Base-by-base conservation (phyloP, 2,113 vertebrate genomes). In the Saimiri boliviensis region DNA sequence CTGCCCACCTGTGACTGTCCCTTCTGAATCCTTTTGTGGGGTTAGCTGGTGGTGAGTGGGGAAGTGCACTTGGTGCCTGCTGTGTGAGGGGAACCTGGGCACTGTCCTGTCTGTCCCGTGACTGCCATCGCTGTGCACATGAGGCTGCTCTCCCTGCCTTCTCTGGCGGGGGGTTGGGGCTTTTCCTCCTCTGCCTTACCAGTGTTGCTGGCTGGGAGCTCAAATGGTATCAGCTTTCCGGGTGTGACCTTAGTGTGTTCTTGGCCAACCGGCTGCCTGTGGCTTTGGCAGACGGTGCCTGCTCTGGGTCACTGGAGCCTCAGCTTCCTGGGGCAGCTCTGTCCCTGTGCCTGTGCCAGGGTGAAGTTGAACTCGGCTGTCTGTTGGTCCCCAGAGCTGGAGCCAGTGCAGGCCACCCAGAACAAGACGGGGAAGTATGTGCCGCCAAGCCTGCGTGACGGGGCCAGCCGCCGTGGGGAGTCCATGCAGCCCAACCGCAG, bases 401-500 rank as follows among this genome's bases (percentile, higher is more conserved):
- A 99, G 89, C 99, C 99, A 0, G 99, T 98, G 2, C 99, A 99
- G 96, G 99, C 99, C 0, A 98, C 99, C 1, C 99, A 99, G 97
- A 99, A 97, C 98, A 99, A 99, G 98, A 99, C 99, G 0, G 99
- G 99, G 47, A 99, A 99, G 93, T 99, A 99, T 0, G 99, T 99
- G 7, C 99, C 99, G 0, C 99, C 99, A 0, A 99, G 99, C 95
- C 97, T 99, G 98, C 97, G 99, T 7, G 99, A 99, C 0, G 99
- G 99, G 56, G 98, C 99, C 71, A 99, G 99, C 8, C 98, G 99
- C 17, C 98, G 99, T 0, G 99, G 99, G 30, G 99, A 99, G 97
- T 99, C 99, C 58, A 99, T 99, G 99, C 99, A 99, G 98, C 99
- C 99, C 8, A 99, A 99, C 97, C 99, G 99, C 68, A 98, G 99